Percentiles rank a stretch among this genome's conserved stretches.
Evolutionary conservation across 2,113 vertebrate species (phyloP).

Genomic region (Psittacus erithacus): DNA sequence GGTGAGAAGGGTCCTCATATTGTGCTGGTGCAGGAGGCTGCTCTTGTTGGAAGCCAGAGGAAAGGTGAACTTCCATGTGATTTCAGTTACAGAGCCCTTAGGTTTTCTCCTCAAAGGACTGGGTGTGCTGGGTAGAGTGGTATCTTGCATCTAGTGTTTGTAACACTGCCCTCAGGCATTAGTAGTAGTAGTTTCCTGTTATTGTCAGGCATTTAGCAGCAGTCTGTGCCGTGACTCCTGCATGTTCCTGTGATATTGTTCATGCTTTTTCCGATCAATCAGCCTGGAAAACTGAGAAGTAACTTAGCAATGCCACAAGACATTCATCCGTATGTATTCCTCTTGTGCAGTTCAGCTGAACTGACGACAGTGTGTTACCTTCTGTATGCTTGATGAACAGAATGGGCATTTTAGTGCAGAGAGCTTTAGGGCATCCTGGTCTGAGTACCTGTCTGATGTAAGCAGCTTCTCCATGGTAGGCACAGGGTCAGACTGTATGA

Average conservation of each 20-base stretch:
- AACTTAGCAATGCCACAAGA: background rate
- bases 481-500: background rate
- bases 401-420: background rate
- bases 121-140: background rate
- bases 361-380: background rate
- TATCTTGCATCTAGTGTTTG: background rate
- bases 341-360: background rate
- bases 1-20: background rate
- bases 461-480: accelerated
- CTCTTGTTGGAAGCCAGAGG: background rate
- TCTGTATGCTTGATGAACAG: background rate
- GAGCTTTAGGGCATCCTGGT: background rate
- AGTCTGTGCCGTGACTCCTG: accelerated
- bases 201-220: background rate
- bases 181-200: background rate
- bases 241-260: accelerated
- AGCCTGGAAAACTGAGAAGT: background rate
- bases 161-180: background rate
- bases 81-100: background rate
- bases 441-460: background rate
- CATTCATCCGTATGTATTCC: accelerated
- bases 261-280: background rate
- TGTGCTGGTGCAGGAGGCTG: background rate
- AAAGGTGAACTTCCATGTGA: background rate
- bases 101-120: background rate